Conservation (phyloP, 2,113 vertebrate genomes). For the Sorex araneus region DNA sequence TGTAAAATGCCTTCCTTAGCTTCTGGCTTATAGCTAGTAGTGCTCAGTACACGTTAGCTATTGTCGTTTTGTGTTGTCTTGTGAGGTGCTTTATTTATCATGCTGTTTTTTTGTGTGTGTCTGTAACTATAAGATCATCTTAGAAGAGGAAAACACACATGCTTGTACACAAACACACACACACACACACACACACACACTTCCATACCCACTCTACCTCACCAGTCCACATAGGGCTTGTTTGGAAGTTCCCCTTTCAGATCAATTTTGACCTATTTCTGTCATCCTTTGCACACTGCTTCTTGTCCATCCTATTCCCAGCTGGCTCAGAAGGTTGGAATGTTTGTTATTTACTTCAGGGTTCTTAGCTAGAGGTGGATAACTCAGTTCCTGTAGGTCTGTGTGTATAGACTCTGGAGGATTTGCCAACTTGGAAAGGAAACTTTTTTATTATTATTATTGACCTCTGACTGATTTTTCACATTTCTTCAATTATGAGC, state of each 20-base stretch:
- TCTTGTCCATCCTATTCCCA: not conserved
- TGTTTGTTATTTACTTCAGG: not conserved
- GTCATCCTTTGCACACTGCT: not conserved
- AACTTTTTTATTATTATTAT: not conserved
- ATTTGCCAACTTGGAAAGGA: not conserved
- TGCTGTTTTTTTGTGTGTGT: not conserved
- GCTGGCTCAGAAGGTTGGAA: not conserved
- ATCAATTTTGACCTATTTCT: not conserved
- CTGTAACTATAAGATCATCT: not conserved
- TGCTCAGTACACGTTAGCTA: not conserved
- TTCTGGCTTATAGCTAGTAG: not conserved
- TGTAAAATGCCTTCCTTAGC: not conserved
- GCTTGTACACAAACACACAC: too few species aligned
- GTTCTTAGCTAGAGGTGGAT: not conserved
- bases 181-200: not conserved
- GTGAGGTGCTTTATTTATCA: not conserved
- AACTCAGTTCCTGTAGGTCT: not conserved
- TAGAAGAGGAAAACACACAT: too few species aligned
- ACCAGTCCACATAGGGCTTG: not conserved
- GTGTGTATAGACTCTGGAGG: not conserved
- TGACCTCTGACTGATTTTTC: slow-evolving; percentile 37
- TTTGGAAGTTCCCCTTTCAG: not conserved
- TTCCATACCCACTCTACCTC: too few species aligned
- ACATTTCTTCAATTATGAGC: not conserved
- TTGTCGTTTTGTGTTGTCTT: not conserved